Evolutionary conservation across 2,888 invertebrate genomes (phyloP).

Genomic region (Agrotis clavis): DNA sequence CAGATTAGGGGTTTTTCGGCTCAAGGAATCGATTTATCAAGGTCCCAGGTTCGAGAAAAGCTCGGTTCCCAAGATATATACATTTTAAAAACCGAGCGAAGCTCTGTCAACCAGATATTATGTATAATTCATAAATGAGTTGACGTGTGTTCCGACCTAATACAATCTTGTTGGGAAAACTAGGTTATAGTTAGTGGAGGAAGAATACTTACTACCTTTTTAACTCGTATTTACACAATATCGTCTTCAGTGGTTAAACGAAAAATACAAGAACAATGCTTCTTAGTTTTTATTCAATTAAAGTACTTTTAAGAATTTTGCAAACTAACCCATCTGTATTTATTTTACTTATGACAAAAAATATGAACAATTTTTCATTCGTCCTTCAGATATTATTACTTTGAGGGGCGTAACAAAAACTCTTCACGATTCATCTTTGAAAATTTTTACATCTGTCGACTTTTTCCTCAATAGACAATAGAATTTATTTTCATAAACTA

Average conservation of each 20-base stretch:
- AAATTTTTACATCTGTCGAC: conserved; percentile 23
- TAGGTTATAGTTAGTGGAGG: background rate
- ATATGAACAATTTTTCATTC: background rate
- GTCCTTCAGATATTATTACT: background rate
- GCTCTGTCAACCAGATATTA: too few relatives aligned
- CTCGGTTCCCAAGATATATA: too few relatives aligned
- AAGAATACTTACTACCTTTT: too few relatives aligned
- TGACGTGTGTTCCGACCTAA: conserved; percentile 1
- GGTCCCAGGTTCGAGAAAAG: too few relatives aligned
- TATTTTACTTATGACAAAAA: background rate
- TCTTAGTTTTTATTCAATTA: too few relatives aligned
- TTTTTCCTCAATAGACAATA: conserved; percentile 38
- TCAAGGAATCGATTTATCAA: too few relatives aligned
- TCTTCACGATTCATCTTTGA: conserved; percentile 14
- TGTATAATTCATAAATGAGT: conserved; percentile 16
- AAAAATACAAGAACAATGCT: too few relatives aligned
- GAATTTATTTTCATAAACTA: conserved; percentile 23
- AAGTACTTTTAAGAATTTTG: too few relatives aligned
- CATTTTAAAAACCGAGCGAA: too few relatives aligned
- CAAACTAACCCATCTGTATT: background rate
- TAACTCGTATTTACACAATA: background rate
- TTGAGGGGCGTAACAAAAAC: conserved; percentile 12
- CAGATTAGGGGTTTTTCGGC: too few relatives aligned
- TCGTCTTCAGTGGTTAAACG: too few relatives aligned
- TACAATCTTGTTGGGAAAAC: conserved; percentile 7